Evolutionary conservation across 2,113 vertebrate species (phyloP).

Genomic region (Tringa solitaria): DNA sequence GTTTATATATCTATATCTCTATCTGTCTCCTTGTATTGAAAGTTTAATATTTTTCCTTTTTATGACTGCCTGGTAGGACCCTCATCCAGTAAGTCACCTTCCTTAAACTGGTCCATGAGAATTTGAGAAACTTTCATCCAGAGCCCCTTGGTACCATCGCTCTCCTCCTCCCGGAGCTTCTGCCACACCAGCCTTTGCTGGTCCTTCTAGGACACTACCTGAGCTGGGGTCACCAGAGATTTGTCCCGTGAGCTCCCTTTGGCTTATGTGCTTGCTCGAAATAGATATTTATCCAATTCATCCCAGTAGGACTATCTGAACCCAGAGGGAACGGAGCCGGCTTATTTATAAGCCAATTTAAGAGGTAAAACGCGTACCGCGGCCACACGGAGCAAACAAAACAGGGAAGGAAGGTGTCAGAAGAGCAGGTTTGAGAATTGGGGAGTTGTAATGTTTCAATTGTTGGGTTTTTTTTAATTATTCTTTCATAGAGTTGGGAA

Average conservation of each 20-base stretch:
- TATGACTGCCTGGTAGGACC: rapidly evolving
- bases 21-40: background rate
- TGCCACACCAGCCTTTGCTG: background rate
- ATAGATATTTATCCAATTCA: background rate
- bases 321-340: background rate
- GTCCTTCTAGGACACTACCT: background rate
- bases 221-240: background rate
- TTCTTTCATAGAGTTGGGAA: background rate
- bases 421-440: background rate
- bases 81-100: background rate
- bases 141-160: background rate
- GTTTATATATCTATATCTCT: background rate
- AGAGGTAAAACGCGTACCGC: background rate
- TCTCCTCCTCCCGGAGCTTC: background rate
- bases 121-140: background rate
- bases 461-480: background rate
- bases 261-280: background rate
- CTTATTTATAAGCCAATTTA: background rate
- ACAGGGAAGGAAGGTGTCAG: background rate
- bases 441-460: background rate
- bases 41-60: background rate
- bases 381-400: background rate
- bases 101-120: background rate
- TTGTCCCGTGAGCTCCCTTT: background rate
- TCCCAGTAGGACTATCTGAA: background rate